Conservation (phyloP, 2,797 vertebrate genomes). For the Syngnathus acus region DNA sequence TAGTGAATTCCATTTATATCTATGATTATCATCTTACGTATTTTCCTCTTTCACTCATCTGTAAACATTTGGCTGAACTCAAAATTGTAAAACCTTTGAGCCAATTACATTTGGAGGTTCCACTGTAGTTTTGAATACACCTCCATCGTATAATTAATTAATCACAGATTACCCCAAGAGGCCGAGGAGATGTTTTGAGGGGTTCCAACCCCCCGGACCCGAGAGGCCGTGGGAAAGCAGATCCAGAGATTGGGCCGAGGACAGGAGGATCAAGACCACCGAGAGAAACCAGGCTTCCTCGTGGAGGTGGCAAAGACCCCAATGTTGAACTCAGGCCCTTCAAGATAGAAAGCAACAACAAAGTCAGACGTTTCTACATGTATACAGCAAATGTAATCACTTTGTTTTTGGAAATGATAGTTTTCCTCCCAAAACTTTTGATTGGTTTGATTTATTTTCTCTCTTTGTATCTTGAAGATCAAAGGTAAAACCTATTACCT, state of each 20-base stretch:
- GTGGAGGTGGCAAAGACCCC: neutral
- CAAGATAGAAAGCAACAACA: neutral
- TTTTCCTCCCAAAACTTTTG: neutral
- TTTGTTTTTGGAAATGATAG: neutral
- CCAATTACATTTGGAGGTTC: neutral
- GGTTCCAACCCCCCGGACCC: neutral
- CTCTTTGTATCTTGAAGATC: neutral
- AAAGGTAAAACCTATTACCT: neutral
- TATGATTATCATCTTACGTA: too few species aligned
- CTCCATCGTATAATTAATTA: neutral
- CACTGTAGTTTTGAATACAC: neutral
- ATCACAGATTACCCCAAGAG: neutral
- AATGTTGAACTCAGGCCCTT: neutral
- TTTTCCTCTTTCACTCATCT: neutral
- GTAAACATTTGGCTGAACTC: neutral
- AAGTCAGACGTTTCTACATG: neutral
- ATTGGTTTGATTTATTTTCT: neutral
- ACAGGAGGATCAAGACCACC: neutral
- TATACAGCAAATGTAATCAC: neutral
- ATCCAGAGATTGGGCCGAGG: neutral
- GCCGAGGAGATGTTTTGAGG: conserved; percentile 5
- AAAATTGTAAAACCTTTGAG: neutral
- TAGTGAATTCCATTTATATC: too few species aligned
- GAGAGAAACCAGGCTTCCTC: neutral
- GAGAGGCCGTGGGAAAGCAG: neutral